phyloP scores from a whole-genome alignment of 2,888 invertebrate species.

The Dromius quadrimaculatus region DNA sequence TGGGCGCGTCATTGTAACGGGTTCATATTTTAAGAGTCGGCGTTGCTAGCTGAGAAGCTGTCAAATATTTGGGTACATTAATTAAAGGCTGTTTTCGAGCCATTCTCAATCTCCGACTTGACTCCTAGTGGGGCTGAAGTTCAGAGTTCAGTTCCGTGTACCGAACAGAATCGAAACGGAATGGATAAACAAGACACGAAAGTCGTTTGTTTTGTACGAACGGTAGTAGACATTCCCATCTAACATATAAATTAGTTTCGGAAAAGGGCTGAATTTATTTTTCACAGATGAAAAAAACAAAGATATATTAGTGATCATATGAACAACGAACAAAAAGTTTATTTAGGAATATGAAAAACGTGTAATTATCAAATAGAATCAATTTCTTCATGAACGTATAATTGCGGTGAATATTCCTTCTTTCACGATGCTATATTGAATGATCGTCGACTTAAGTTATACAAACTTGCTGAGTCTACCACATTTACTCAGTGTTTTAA shows the following conservation, averaged over 20 bases:
- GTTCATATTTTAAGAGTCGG: slow-evolving; percentile 44
- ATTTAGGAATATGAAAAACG: too few relatives aligned
- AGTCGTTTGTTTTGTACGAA: slow-evolving; percentile 30
- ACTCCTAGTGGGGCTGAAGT: slow-evolving; percentile 12
- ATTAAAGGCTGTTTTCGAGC: slow-evolving; percentile 44
- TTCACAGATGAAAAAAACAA: too few relatives aligned
- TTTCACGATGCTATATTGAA: too few relatives aligned
- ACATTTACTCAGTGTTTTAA: too few relatives aligned
- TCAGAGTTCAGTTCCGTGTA: slow-evolving; percentile 29
- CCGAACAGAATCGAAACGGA: slow-evolving; percentile 1
- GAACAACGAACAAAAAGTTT: too few relatives aligned
- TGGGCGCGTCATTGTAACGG: background rate
- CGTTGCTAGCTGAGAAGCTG: slow-evolving; percentile 24
- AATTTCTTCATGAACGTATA: too few relatives aligned
- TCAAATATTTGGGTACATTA: slow-evolving; percentile 49
- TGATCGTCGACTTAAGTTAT: too few relatives aligned
- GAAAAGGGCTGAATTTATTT: too few relatives aligned
- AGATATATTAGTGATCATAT: too few relatives aligned
- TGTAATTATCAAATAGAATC: too few relatives aligned
- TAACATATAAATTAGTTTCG: slow-evolving; percentile 19
- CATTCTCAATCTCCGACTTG: slow-evolving; percentile 33
- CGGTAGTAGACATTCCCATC: slow-evolving; percentile 1
- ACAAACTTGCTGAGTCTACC: too few relatives aligned
- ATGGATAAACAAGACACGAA: slow-evolving; percentile 35
- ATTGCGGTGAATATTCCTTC: too few relatives aligned